Conservation (phyloP, 1,140 invertebrate genomes). For the Grapholita molesta region DNA sequence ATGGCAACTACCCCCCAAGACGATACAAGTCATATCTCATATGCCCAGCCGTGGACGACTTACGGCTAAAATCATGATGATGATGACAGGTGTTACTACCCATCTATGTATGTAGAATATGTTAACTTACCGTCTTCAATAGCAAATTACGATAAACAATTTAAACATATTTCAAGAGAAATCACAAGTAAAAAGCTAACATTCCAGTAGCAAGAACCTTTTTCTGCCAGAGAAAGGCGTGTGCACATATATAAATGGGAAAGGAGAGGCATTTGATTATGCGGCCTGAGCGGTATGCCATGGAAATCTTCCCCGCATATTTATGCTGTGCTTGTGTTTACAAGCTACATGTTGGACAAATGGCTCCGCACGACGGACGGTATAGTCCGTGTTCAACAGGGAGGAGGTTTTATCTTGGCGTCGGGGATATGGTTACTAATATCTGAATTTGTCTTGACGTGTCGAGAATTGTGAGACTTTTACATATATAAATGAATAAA, state of each 20-base stretch:
- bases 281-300: background rate
- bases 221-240: constrained; percentile 8
- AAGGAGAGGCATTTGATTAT: constrained; percentile 1
- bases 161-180: background rate
- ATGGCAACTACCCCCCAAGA: no score
- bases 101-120: no score
- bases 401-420: background rate
- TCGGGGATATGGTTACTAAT: background rate
- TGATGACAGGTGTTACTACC: no score
- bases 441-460: no score
- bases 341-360: constrained; percentile 10
- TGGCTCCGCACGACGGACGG: background rate
- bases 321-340: no score
- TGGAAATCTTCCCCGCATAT: background rate
- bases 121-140: no score
- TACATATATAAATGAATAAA: no score
- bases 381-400: background rate
- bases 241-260: background rate
- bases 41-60: no score
- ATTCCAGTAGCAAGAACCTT: background rate
- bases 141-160: no score
- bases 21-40: no score
- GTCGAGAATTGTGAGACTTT: no score
- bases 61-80: no score
- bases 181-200: background rate